Conservation (phyloP, 2,797 vertebrate genomes). For the Sebastes vulpes region DNA sequence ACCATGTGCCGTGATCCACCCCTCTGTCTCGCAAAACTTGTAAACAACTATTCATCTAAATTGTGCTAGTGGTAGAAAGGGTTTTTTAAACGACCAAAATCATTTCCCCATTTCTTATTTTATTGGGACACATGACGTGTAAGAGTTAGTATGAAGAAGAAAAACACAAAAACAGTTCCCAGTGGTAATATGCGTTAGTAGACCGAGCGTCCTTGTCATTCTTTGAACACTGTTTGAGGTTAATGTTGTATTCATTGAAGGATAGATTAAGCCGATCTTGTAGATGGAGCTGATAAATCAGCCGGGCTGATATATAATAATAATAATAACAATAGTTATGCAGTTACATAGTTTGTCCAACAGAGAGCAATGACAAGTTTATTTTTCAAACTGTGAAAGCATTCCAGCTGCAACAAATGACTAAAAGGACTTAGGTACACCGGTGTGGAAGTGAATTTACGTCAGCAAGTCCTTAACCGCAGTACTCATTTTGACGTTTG, state of each 20-base stretch:
- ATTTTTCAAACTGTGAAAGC: not conserved
- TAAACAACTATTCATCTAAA: constrained; percentile 58
- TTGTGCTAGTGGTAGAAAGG: not conserved
- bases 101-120: not conserved
- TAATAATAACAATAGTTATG: not conserved
- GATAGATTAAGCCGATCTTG: not conserved
- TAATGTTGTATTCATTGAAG: not conserved
- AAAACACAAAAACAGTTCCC: not conserved
- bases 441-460: not conserved
- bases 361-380: not conserved
- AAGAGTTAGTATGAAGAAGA: not conserved
- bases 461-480: not conserved
- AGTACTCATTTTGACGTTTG: not conserved
- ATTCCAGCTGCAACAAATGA: not conserved
- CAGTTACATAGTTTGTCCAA: not conserved
- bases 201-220: not conserved
- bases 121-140: not conserved
- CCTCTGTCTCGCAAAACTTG: constrained; percentile 23
- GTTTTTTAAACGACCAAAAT: not conserved
- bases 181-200: not conserved
- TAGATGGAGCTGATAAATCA: not conserved
- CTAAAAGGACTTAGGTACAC: not conserved
- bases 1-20: constrained; percentile 31
- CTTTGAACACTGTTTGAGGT: not conserved
- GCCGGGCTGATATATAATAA: no score